Base-by-base conservation (phyloP, 2,797 vertebrate genomes). In the Paramormyrops hopkinsi region DNA sequence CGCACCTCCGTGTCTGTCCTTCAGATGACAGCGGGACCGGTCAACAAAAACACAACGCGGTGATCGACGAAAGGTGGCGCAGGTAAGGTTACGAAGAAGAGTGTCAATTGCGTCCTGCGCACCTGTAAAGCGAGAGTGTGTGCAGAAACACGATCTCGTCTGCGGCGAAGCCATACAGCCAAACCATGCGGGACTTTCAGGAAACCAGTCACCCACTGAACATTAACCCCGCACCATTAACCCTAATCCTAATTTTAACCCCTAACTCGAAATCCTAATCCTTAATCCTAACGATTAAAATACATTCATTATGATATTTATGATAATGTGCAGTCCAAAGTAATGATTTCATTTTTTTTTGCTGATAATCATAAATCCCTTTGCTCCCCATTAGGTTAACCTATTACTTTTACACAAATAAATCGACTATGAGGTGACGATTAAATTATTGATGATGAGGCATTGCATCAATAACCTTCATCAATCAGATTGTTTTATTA, bases 121-220 rank as follows among this genome's bases (percentile, higher is more conserved):
- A 48, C 56, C 59, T 88, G 87, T 62, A 88, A 88, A 88, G 59
- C 9, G 87, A 88, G 87, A 62, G 19, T 14, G 51, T 86, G 51
- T 9, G 25, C n/a, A 29, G 87, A 88, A 69, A 88, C 44, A 41
- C 41, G 62, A 88, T 88, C 87, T 46, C 8, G 19, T 69, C 56
- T 69, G 87, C 33, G 8, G 33, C 56, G 9, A 59, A 59, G 53
- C 53, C 37, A 87, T 59, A 33, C 51, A 56, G 25, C 17, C 44
- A 25, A 17, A 17, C 29, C 29, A 7, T 48, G 22, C 1, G 3
- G 33, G 54, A 19, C 19, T 59, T 8, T 87, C 48, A 86, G 84
- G 53, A n/a, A 54, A 41, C 56, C 86, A 53, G 25, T 62, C 56
- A 48, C 19, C 12, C 41, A 82, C 41, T 33, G 29, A 73, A 73